Percentiles rank a stretch among this genome's conserved stretches.
Evolutionary conservation across 2,113 vertebrate genomes (phyloP).

Genomic region (Pteropus alecto): DNA sequence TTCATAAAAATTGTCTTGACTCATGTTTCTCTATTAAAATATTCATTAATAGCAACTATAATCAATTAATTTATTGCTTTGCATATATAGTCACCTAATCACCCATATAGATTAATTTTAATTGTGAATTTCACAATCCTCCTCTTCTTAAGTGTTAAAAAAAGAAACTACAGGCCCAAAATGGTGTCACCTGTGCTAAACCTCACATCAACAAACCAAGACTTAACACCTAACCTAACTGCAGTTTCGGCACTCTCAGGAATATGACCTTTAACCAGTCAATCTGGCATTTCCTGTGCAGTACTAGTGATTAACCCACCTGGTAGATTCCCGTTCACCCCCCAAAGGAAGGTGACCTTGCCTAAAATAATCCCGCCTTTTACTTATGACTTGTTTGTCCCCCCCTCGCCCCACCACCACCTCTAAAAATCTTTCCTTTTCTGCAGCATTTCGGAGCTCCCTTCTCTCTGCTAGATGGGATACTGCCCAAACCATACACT

Average conservation of each 20-base stretch:
- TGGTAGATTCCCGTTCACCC: neutral
- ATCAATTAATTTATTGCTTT: neutral
- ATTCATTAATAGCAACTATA: neutral
- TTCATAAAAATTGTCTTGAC: neutral
- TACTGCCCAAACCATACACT: neutral
- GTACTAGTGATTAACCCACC: too few relatives aligned
- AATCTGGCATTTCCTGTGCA: neutral
- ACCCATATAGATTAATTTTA: neutral
- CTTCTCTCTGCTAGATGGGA: neutral
- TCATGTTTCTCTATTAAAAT: constrained; percentile 31
- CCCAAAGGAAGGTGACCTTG: neutral
- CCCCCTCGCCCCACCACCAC: neutral
- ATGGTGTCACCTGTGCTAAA: neutral
- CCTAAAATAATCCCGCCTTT: neutral
- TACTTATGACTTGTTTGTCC: neutral
- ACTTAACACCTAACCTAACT: neutral
- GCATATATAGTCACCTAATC: neutral
- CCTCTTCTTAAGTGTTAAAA: neutral
- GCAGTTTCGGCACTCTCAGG: neutral
- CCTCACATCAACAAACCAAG: neutral
- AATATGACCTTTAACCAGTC: neutral
- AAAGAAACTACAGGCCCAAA: neutral
- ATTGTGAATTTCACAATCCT: neutral
- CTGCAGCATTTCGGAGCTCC: neutral
- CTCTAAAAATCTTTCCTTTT: neutral